phyloP scores from a whole-genome alignment of 2,113 vertebrate species.

The Sardina pilchardus region DNA sequence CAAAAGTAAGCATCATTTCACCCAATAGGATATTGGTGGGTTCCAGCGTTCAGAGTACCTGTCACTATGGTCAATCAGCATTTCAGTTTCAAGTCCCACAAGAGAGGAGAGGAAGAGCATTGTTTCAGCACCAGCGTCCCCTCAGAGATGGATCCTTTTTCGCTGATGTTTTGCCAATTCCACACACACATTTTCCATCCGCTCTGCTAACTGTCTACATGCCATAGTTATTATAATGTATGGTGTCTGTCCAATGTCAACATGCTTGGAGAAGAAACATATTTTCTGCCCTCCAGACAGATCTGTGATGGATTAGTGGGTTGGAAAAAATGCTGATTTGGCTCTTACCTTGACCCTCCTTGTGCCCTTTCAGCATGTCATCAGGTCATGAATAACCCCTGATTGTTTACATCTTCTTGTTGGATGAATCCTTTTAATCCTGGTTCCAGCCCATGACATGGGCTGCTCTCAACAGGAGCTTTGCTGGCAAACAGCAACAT shows the following conservation, averaged over 20 bases:
- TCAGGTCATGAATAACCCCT: not conserved
- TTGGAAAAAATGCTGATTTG: not conserved
- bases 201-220: not conserved
- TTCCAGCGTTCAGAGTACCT: not conserved
- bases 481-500: not conserved
- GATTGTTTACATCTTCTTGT: no score
- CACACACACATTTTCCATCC: not conserved
- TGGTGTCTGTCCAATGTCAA: not conserved
- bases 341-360: not conserved
- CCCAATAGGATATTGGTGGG: not conserved
- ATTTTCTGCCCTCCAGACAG: not conserved
- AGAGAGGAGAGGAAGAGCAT: not conserved
- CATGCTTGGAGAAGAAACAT: not conserved
- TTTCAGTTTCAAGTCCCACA: not conserved
- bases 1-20: not conserved
- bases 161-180: not conserved
- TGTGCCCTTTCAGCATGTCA: not conserved
- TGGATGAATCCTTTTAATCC: no score
- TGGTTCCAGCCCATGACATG: no score
- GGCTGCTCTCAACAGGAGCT: not conserved
- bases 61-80: not conserved
- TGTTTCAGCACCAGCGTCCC: not conserved
- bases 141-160: not conserved
- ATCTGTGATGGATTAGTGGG: not conserved
- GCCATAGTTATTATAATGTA: not conserved